Conservation (phyloP, 2,797 vertebrate genomes). For the Anguilla marmorata region DNA sequence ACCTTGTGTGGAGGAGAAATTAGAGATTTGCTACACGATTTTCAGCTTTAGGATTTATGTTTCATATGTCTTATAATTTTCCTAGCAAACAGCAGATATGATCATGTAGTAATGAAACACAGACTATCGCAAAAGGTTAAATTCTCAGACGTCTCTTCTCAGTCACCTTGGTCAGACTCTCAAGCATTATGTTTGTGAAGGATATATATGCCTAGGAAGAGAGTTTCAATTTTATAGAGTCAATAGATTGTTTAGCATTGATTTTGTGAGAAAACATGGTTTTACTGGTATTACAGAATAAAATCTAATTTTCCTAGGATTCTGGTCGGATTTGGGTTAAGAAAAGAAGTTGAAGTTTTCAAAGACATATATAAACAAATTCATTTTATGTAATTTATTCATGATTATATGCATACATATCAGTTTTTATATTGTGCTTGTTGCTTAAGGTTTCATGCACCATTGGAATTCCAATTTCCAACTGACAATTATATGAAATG, state of each 20-base stretch:
- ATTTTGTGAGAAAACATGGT: neutral
- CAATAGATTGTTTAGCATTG: neutral
- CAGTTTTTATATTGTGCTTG: neutral
- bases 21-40: constrained; percentile 17
- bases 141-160: neutral
- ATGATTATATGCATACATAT: neutral
- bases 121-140: neutral
- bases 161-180: neutral
- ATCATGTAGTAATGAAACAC: neutral
- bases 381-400: neutral
- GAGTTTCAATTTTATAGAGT: neutral
- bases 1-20: constrained; percentile 8
- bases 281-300: neutral
- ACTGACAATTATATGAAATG: too few relatives aligned
- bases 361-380: neutral
- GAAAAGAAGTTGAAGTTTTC: neutral
- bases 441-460: neutral
- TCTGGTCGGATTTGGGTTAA: neutral
- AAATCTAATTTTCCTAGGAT: neutral
- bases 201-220: neutral
- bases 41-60: constrained; percentile 16
- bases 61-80: constrained; percentile 19
- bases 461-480: neutral
- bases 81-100: neutral
- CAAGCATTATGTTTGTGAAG: neutral